Evolutionary conservation across 1,140 invertebrate species (phyloP).

Genomic region (Saccostrea echinata): DNA sequence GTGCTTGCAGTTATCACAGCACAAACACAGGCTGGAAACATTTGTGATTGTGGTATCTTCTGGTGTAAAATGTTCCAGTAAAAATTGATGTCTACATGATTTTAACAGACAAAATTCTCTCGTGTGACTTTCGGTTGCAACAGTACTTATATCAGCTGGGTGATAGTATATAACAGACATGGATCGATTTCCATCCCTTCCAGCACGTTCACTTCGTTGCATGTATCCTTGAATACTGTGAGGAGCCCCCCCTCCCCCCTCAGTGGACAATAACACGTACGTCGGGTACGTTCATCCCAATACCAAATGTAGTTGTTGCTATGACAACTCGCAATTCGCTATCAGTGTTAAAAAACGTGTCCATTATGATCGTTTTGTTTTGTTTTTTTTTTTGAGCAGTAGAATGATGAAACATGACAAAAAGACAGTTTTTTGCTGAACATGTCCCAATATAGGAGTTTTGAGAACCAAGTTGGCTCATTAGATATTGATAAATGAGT

Average conservation of each 20-base stretch:
- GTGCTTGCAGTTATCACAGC: not conserved
- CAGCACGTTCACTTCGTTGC: not conserved
- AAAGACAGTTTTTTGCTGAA: constrained; percentile 3
- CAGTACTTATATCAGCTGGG: not conserved
- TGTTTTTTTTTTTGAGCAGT: not conserved
- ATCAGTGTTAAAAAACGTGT: too few relatives aligned
- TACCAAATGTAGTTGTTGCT: too few relatives aligned
- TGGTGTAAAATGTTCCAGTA: constrained; percentile 3
- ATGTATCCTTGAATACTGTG: constrained; percentile 18
- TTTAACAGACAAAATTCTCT: not conserved
- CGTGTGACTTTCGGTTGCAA: too few relatives aligned
- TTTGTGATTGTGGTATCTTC: not conserved
- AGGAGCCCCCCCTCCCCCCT: too few relatives aligned
- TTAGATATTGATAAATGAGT: constrained; percentile 10
- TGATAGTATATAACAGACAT: not conserved
- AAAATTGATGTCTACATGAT: not conserved
- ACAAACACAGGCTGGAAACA: not conserved
- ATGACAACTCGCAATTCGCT: too few relatives aligned
- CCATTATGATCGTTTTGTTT: too few relatives aligned
- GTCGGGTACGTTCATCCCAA: not conserved
- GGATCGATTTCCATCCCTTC: not conserved
- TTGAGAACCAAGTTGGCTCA: not conserved
- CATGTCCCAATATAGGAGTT: not conserved
- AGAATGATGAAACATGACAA: not conserved
- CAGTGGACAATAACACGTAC: not conserved